Evolutionary conservation across 2,888 invertebrate genomes (phyloP), one percentile per base, ranked within the genome.

Genomic region (Cistogaster globosa): DNA sequence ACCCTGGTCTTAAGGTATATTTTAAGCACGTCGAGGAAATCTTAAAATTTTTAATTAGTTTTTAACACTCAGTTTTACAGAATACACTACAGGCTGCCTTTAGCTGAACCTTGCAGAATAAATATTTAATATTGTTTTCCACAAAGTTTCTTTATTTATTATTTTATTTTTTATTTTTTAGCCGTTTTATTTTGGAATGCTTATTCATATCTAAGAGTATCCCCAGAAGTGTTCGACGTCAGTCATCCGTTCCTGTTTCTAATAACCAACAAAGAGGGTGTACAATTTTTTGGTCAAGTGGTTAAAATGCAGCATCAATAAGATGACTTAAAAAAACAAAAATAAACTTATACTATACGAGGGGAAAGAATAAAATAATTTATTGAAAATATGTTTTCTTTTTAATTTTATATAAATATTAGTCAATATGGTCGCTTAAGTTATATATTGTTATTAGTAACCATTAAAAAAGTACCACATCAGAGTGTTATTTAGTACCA

Each of bases 161-260:
- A 2, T 69, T 51, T 16, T 45, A n/a, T 48, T 62, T 68, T 65
- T 58, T 74, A 63, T 58, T 32, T 51, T 81, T 11, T 62, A 88
- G 88, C 87, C 20, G 88, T 88, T 42, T 78, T 88, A 63, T 88
- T 88, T 74, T 88, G 88, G 88, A 88, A 88, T 82, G 86, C 87
- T 26, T 87, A 87, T 74, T 87, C 88, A 2, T 88, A 87, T 45
- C 55, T 88, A 38, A 86, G 88, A 55, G 80, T 87, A 14, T 81
- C 86, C 0, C 88, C 88, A 0, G 38, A 81, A 45, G 20, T 84
- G 9, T 88, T 87, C 57, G 77, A 86, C 18, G 83, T 87, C 22
- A 86, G 75, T 68, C 88, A 88, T 86, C 88, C 88, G 7, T 88
- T 88, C 76, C 32, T 88, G 2, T 88, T 88, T 60, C 51, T 86